Conservation (phyloP, 1,140 invertebrate genomes). For the Drosophila ogumai region DNA sequence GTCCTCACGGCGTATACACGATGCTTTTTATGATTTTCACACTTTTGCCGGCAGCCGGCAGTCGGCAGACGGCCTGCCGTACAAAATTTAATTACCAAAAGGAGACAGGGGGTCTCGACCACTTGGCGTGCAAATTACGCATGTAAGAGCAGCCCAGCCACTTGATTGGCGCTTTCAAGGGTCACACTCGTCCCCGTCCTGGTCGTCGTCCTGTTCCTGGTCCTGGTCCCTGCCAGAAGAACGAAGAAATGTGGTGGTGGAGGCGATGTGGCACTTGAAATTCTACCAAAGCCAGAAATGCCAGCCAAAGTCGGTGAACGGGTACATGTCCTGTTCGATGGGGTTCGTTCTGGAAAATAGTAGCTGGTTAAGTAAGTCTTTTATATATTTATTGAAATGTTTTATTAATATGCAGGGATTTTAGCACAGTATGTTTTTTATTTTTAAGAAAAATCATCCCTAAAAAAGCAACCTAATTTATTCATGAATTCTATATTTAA, state of each 20-base stretch:
- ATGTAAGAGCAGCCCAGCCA: slow-evolving; percentile 70
- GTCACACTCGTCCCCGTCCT: slow-evolving; percentile 58
- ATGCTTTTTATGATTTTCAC: slow-evolving; percentile 81
- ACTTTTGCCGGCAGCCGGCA: slow-evolving; percentile 52
- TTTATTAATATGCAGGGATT: not conserved
- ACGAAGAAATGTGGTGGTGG: not conserved
- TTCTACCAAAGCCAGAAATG: slow-evolving; percentile 10
- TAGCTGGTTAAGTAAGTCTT: not conserved
- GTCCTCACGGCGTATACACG: slow-evolving; percentile 63
- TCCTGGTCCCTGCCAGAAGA: not conserved
- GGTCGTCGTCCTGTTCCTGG: not conserved
- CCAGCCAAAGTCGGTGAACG: not conserved
- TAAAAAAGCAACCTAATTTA: no score
- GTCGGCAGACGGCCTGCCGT: slow-evolving; percentile 35
- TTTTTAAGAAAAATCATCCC: no score
- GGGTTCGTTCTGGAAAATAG: not conserved
- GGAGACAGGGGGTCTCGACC: slow-evolving; percentile 29
- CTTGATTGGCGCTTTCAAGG: slow-evolving; percentile 78
- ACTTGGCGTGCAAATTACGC: slow-evolving; percentile 79
- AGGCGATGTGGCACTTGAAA: slow-evolving; percentile 23
- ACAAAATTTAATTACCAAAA: slow-evolving; percentile 76
- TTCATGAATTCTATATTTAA: no score
- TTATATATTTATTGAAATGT: not conserved
- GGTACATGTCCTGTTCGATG: slow-evolving; percentile 2
- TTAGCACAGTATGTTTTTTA: not conserved